These are phyloP conservation scores for Camarhynchus parvulus DNA, from an alignment of 2,113 vertebrate genomes.

Conservation along the genomic window DNA sequence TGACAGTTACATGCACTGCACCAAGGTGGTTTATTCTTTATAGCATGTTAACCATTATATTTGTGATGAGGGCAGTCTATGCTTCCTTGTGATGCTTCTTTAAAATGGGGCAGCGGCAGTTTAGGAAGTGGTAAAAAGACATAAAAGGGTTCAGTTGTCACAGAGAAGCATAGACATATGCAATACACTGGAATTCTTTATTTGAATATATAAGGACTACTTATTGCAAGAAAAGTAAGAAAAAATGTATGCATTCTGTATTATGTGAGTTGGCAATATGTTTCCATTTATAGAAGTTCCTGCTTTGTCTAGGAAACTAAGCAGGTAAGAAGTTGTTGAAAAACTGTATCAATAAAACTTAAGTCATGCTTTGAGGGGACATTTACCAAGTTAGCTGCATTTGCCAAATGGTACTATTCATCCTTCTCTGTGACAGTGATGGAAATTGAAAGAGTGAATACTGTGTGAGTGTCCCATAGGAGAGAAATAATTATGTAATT, in stretches of 20 bases:
- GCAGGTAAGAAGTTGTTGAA: neutral
- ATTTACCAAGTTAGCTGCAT: no score
- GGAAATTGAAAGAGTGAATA: neutral
- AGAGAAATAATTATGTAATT: neutral
- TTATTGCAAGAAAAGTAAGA: neutral
- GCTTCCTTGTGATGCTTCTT: neutral
- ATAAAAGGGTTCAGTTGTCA: neutral
- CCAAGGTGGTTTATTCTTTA: neutral
- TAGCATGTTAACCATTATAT: neutral
- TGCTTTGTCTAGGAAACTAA: neutral
- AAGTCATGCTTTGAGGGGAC: no score
- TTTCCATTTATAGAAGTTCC: neutral
- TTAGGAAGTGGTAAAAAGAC: neutral
- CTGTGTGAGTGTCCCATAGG: neutral
- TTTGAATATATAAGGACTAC: neutral
- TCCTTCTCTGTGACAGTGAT: no score
- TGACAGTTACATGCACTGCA: neutral
- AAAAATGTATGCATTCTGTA: neutral
- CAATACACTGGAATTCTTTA: neutral
- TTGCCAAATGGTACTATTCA: no score
- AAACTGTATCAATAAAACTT: neutral
- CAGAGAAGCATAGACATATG: fast-evolving
- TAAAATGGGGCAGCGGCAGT: neutral
- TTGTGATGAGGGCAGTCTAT: neutral
- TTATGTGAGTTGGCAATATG: neutral